Percentiles rank a stretch among this genome's conserved stretches.
phyloP scores from a whole-genome alignment of 2,113 vertebrate species.

The Fregata magnificens region DNA sequence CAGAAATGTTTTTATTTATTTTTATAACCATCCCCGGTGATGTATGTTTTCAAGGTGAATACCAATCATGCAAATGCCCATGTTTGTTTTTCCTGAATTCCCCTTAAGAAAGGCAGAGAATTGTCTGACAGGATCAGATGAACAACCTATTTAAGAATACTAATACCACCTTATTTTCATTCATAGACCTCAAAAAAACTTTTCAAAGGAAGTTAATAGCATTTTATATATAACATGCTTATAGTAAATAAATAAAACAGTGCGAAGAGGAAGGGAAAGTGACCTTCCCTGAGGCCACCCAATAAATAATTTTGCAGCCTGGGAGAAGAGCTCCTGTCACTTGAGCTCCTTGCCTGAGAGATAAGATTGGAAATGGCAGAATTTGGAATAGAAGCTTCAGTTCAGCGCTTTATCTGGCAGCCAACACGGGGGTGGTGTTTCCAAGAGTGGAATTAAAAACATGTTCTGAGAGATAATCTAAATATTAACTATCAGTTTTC shows the following conservation, averaged over 20 bases:
- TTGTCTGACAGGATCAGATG: background rate
- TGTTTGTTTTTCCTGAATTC: background rate
- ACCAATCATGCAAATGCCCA: background rate
- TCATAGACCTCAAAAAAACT: background rate
- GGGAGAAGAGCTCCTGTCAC: background rate
- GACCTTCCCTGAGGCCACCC: background rate
- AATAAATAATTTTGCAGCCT: background rate
- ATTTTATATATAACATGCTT: background rate
- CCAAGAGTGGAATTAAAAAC: background rate
- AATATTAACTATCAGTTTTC: background rate
- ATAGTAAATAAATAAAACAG: background rate
- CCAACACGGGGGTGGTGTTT: fast-evolving
- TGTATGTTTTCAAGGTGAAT: background rate
- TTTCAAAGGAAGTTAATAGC: background rate
- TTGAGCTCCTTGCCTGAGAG: background rate
- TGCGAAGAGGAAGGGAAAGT: background rate
- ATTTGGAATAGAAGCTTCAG: background rate
- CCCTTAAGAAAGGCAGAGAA: background rate
- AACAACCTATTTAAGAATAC: background rate
- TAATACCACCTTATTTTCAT: background rate
- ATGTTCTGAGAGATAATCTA: background rate
- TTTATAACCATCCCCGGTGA: background rate
- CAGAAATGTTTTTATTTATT: background rate
- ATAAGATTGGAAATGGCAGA: background rate
- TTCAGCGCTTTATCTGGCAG: background rate